Conservation (phyloP, 64 coral and sea anemone genomes). For the Hydrozoanthus tunicans region DNA sequence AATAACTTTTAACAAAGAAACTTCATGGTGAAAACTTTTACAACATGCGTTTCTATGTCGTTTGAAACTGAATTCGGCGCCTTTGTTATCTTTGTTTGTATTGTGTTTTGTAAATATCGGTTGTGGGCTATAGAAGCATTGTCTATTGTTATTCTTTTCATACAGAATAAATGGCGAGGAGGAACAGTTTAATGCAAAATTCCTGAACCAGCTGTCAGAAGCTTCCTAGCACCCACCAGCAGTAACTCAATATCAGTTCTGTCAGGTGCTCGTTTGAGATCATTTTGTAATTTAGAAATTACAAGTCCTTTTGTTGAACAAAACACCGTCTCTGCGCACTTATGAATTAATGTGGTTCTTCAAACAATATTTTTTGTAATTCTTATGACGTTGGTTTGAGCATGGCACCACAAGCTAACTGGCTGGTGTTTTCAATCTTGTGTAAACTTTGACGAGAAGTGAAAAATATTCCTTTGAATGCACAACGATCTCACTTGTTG, state of each 20-base stretch:
- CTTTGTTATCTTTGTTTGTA: neutral
- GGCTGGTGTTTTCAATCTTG: no score
- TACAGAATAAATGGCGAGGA: neutral
- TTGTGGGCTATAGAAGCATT: neutral
- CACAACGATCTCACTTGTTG: no score
- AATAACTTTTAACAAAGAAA: no score
- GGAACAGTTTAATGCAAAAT: neutral
- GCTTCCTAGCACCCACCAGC: neutral
- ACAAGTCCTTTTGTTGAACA: neutral
- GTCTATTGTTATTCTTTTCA: neutral
- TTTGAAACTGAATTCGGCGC: neutral
- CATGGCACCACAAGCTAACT: no score
- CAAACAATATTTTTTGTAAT: neutral
- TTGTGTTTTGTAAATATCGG: neutral
- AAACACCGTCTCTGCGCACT: neutral
- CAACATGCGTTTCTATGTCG: no score
- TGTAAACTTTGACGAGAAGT: no score
- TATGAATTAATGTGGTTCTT: neutral
- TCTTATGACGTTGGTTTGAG: no score
- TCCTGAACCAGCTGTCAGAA: neutral
- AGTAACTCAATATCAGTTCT: no score
- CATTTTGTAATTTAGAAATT: neutral
- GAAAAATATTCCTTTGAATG: no score
- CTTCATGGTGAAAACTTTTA: no score
- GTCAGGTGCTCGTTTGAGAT: neutral